Base-by-base conservation (phyloP, 2,113 vertebrate species). In the Elaphurus davidianus region DNA sequence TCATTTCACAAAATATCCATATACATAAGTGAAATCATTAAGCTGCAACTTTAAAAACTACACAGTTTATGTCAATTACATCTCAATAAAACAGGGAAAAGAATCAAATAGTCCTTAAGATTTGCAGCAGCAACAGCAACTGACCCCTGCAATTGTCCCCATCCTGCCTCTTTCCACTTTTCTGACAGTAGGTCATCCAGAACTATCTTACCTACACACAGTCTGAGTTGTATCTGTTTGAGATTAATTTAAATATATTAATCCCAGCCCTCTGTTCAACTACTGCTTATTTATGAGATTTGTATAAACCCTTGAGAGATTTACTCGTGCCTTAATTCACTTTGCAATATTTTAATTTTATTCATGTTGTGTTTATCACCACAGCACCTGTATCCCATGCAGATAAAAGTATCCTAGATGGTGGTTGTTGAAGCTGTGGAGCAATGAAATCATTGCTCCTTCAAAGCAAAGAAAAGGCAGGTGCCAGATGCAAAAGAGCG, bases 211-310 rank as follows among this genome's bases (percentile, higher is more conserved):
- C 43, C 36, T 78, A 2, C 6, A 27, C 28, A 11, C 28, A 95
- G 50, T 89, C 88, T 43, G 87, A 71, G 55, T 19, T 50, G 87
- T 71, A 30, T 95, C 92, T 96, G 76, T 74, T 92, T 64, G 97
- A 90, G 85, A 47, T 91, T 97, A 33, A 97, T 94, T 82, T 91
- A 96, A 98, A 90, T 92, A 47, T 83, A 95, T 82, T 83, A 85
- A 88, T 86, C 52, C 57, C 50, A 96, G 13, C 25, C 25, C 81
- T 95, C 62, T 89, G 67, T 94, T 95, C 40, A 95, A 71, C 62
- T 45, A 43, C 81, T 83, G 86, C 86, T 95, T 98, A 71, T 95
- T 95, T 91, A 96, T 71, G 71, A 95, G 86, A 97, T 96, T 93
- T 96, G 84, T 74, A 36, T 87, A 62, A 95, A 89, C 71, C 45